A percentile compares a stretch with the other conserved stretches of the same genome.
Evolutionary conservation across 2,113 vertebrate genomes (phyloP).

Genomic region (Rhabdomys dilectus): DNA sequence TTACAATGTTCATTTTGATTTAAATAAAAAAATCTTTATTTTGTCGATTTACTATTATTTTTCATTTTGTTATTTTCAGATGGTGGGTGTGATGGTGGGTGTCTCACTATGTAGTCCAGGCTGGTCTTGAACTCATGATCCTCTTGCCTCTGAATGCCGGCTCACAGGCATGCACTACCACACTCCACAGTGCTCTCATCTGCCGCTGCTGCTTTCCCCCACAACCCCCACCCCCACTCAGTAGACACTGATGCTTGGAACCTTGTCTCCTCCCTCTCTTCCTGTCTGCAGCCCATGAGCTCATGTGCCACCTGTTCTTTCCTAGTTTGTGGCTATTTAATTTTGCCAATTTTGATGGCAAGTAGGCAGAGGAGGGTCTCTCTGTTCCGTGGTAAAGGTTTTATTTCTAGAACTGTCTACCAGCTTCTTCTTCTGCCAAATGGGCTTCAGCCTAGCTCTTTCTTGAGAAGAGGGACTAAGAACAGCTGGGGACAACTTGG

Average conservation of each 20-base stretch:
- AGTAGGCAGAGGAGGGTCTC: not conserved
- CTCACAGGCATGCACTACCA: not conserved
- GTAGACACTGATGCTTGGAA: rapidly evolving
- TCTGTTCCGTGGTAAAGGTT: not conserved
- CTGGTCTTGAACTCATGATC: not conserved
- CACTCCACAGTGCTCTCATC: rapidly evolving
- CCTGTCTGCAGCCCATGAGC: rapidly evolving
- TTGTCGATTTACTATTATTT: no score
- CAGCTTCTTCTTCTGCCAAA: not conserved
- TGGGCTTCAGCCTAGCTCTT: not conserved
- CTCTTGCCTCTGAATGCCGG: not conserved
- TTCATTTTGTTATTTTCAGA: not conserved
- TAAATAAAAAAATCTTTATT: not conserved
- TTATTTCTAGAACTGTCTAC: not conserved
- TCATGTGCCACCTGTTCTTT: not conserved
- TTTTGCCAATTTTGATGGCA: not conserved
- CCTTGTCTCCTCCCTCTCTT: rapidly evolving
- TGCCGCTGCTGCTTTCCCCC: rapidly evolving
- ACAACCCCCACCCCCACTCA: rapidly evolving
- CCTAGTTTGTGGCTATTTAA: not conserved
- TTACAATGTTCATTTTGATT: not conserved
- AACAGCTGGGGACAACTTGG: no score
- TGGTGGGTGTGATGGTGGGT: not conserved
- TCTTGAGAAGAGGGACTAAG: not conserved
- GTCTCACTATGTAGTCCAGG: not conserved